These are phyloP conservation scores for Drosophila neocordata DNA, from an alignment of 1,140 invertebrate genomes.

Conservation along the genomic window DNA sequence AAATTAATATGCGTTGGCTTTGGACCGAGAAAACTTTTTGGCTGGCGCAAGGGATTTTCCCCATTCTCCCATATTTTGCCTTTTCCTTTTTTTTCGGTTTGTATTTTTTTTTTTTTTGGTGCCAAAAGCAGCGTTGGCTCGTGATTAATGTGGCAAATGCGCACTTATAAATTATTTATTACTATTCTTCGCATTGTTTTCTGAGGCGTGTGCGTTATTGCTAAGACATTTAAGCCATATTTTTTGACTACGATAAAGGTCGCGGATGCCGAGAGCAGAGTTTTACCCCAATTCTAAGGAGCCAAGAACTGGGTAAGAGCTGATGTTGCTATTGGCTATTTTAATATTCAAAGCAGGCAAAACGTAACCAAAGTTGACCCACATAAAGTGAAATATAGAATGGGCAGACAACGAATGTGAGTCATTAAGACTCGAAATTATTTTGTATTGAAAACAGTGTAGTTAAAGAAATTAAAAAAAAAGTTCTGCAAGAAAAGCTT, in stretches of 20 bases:
- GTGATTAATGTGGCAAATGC: conserved; percentile 80
- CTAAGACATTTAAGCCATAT: conserved; percentile 75
- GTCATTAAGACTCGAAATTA: not conserved
- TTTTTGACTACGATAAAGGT: conserved; percentile 53
- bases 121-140: conserved; percentile 55
- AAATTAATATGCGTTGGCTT: conserved; percentile 76
- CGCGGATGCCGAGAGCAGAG: not conserved
- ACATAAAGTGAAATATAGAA: conserved; percentile 12
- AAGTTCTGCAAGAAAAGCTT: too few species aligned
- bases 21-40: conserved; percentile 51
- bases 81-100: conserved; percentile 22
- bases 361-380: conserved; percentile 6
- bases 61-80: conserved; percentile 35
- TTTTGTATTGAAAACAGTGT: not conserved
- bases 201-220: conserved; percentile 64
- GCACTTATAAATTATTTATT: conserved; percentile 81
- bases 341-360: conserved; percentile 53
- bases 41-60: conserved; percentile 57
- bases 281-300: not conserved
- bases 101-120: not conserved
- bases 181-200: conserved; percentile 76
- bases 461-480: too few species aligned
- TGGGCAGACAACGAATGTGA: conserved; percentile 5
- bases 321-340: conserved; percentile 18
- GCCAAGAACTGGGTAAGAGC: not conserved